Evolutionary conservation across 2,797 vertebrate species (phyloP).

Genomic region (Lepilemur septentrionalis): DNA sequence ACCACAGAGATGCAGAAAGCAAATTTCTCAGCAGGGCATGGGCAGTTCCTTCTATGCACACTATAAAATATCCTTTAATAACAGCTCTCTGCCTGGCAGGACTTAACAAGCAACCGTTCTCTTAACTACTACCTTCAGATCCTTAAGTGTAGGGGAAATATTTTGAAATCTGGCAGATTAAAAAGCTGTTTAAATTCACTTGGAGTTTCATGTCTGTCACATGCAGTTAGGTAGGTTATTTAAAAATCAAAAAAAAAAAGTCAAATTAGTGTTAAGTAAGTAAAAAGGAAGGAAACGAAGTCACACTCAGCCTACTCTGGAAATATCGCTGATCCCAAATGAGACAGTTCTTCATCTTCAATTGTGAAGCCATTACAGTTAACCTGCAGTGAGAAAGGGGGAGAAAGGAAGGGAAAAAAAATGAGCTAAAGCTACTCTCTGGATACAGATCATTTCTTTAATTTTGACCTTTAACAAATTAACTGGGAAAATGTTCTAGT

Average conservation of each 20-base stretch:
- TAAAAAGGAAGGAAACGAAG: slow-evolving; percentile 46
- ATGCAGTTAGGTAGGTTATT: slow-evolving; percentile 38
- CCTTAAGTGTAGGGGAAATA: slow-evolving; percentile 60
- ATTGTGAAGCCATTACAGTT: slow-evolving; percentile 98
- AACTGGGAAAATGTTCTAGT: not conserved
- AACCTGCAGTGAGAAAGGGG: slow-evolving; percentile 85
- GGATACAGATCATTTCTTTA: not conserved
- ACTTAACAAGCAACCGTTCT: slow-evolving; percentile 32
- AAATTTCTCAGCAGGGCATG: not conserved
- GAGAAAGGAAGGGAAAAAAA: not conserved
- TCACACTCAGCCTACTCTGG: slow-evolving; percentile 89
- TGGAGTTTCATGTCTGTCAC: slow-evolving; percentile 39
- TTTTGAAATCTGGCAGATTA: slow-evolving; percentile 72
- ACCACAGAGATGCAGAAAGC: slow-evolving; percentile 11
- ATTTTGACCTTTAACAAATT: not conserved
- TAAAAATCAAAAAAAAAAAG: slow-evolving; percentile 3
- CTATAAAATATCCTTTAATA: slow-evolving; percentile 40
- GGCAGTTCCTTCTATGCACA: not conserved
- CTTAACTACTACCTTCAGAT: slow-evolving; percentile 55
- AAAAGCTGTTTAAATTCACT: slow-evolving; percentile 72
- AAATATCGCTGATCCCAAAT: slow-evolving; percentile 95
- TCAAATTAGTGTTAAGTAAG: slow-evolving; percentile 52
- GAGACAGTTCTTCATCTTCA: slow-evolving; percentile 97
- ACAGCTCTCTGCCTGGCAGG: slow-evolving; percentile 26
- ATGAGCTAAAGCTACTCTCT: not conserved